Conservation (phyloP, 2,113 vertebrate species). For the Labrus mixtus region DNA sequence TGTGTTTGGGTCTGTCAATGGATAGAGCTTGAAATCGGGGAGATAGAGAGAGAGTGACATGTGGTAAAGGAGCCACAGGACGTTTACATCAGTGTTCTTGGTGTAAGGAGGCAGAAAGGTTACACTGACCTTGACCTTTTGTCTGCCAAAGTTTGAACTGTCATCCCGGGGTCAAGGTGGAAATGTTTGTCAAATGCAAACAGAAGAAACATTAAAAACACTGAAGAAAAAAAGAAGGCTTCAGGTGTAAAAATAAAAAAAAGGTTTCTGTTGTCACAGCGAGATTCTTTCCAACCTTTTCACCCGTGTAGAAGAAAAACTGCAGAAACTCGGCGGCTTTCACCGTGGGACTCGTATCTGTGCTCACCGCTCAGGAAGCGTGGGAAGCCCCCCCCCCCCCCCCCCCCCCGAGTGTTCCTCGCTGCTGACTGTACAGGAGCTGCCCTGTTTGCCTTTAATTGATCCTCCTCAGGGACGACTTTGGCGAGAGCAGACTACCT, state of each 20-base stretch:
- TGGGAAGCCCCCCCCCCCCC: too few relatives aligned
- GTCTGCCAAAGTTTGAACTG: background rate
- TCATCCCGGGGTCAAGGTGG: background rate
- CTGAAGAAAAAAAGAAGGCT: background rate
- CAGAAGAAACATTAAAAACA: background rate
- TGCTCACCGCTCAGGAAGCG: conserved; percentile 34
- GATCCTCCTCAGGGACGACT: conserved; percentile 53
- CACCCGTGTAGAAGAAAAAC: conserved; percentile 19
- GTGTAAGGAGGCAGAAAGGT: too few relatives aligned
- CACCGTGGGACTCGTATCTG: conserved; percentile 23
- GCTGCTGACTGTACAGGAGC: conserved; percentile 30
- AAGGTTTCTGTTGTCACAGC: conserved; percentile 7
- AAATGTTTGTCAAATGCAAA: background rate
- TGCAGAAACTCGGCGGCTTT: conserved; percentile 16
- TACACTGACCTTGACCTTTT: background rate
- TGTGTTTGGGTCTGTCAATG: too few relatives aligned
- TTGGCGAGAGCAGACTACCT: conserved; percentile 48
- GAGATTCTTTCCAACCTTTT: conserved; percentile 26
- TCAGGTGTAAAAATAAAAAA: background rate
- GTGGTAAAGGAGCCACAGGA: too few relatives aligned
- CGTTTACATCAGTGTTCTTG: too few relatives aligned
- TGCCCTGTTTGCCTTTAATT: conserved; percentile 55
- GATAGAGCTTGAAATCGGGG: too few relatives aligned
- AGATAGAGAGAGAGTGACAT: too few relatives aligned
- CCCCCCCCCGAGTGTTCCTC: conserved; percentile 32